Evolutionary conservation across 1,140 invertebrate species (phyloP).

Genomic region (Melipona quadrifasciata): DNA sequence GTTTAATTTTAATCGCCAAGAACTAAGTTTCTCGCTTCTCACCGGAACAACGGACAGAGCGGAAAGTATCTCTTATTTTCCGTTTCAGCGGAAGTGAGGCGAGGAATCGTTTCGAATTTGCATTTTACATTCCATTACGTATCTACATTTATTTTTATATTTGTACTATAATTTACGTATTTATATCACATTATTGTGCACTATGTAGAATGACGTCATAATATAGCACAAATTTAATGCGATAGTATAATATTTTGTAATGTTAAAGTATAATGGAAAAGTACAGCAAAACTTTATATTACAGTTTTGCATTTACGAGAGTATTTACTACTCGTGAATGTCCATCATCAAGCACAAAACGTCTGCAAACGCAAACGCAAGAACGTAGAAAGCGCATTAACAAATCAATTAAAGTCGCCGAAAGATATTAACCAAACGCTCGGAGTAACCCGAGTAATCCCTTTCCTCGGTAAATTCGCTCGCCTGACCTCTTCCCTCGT

Average conservation of each 20-base stretch:
- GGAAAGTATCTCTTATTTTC: neutral
- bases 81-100: neutral
- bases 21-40: neutral
- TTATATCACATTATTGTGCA: too few relatives aligned
- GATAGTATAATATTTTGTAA: too few relatives aligned
- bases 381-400: neutral
- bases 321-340: too few relatives aligned
- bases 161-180: too few relatives aligned
- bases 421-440: neutral
- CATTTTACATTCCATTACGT: too few relatives aligned
- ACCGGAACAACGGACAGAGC: neutral
- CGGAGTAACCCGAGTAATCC: neutral
- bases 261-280: too few relatives aligned
- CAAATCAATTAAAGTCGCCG: constrained; percentile 4
- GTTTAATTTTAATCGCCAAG: neutral
- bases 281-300: too few relatives aligned
- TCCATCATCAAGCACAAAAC: too few relatives aligned
- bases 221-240: too few relatives aligned
- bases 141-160: too few relatives aligned
- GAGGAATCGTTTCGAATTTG: neutral
- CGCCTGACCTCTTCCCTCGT: constrained; percentile 24
- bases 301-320: too few relatives aligned
- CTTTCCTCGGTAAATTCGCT: neutral
- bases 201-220: too few relatives aligned
- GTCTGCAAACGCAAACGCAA: neutral